Evolutionary conservation across 2,113 vertebrate species (phyloP).

Genomic region (Acrocephalus kingi): DNA sequence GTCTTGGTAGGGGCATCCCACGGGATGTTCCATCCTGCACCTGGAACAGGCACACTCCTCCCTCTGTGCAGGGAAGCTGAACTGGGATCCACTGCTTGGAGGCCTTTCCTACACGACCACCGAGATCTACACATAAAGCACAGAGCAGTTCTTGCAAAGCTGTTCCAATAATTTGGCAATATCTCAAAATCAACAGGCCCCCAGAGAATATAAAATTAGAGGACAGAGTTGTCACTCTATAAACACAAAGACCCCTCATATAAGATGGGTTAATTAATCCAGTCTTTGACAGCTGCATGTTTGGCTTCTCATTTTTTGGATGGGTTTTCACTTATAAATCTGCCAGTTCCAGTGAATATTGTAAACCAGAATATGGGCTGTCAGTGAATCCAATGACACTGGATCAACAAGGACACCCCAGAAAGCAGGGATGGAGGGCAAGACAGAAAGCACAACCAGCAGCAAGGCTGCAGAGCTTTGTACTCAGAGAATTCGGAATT

Average conservation of each 20-base stretch:
- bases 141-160: not conserved
- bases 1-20: not conserved
- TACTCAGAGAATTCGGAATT: not conserved
- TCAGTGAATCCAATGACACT: not conserved
- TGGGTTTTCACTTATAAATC: not conserved
- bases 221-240: conserved; percentile 1
- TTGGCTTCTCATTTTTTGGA: conserved; percentile 16
- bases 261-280: conserved; percentile 46
- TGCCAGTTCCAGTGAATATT: not conserved
- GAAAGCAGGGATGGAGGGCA: not conserved
- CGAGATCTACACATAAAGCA: not conserved
- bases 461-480: not conserved
- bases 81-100: not conserved
- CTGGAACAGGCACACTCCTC: not conserved
- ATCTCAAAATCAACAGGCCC: not conserved
- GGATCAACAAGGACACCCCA: not conserved
- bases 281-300: conserved; percentile 4
- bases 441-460: not conserved
- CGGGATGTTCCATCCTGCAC: not conserved
- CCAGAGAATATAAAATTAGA: not conserved
- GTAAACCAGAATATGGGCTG: not conserved
- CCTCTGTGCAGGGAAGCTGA: not conserved
- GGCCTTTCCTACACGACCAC: conserved; percentile 4
- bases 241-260: not conserved
- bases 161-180: not conserved